Evolutionary conservation across 2,888 invertebrate species (phyloP), one percentile per base, ranked within the genome.

Genomic region (Drosophila basisetae): DNA sequence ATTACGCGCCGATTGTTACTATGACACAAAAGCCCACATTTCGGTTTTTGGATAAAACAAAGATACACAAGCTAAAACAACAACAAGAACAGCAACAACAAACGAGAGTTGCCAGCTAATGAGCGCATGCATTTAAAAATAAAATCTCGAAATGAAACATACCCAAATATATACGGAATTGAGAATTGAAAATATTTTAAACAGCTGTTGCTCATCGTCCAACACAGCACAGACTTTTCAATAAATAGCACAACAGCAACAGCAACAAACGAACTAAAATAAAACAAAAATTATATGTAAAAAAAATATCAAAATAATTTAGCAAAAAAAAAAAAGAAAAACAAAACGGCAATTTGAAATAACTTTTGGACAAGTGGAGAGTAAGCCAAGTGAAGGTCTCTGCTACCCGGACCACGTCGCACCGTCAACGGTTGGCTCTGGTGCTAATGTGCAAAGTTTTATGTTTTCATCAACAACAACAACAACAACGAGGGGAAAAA

Each of bases 381-480:
- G 80, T 73, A 79, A 73, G 73, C 58, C 81, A 78, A 78, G 76
- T 68, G 68, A 58, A 60, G 72, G 74, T 68, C 63, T 67, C 58
- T 56, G 35, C 43, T 25, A 61, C 61, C 22, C 58, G 31, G 30
- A 37, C 56, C 33, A 37, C 56, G 28, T 28, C 53, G 22, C 31
- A 37, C 62, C 53, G 53, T 31, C 61, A 65, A 66, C 63, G 35
- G 33, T 41, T 35, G 22, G 55, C 62, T 76, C 68, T 83, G 85
- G 87, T 84, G 87, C 82, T 89, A 88, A 88, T 88, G 87, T 88
- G 88, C 80, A 88, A 88, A 88, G 90, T 88, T 88, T 88, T 80
- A 72, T 89, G 86, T 89, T 89, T 86, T 83, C 86, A 81, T 77
- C 80, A 83, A 64, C 77, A 84, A 64, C 69, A 76, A 30, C 55